These are phyloP conservation scores for Drymodes brunneopygia DNA, from an alignment of 2,113 vertebrate genomes.

Conservation along the genomic window DNA sequence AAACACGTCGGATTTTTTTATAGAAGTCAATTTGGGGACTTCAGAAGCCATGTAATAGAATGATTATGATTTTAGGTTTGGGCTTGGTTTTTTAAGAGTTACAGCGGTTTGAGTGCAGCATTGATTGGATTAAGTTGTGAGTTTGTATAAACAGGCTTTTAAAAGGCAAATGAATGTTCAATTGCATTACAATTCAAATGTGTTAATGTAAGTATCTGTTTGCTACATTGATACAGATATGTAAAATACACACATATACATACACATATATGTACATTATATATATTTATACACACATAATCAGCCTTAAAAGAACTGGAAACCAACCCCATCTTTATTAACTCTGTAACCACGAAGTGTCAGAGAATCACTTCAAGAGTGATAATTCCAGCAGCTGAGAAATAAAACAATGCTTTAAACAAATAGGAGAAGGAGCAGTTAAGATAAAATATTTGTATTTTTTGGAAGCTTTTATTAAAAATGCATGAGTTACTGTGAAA, in stretches of 20 bases:
- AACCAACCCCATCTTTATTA: background rate
- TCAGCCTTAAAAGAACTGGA: background rate
- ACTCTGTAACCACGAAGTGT: background rate
- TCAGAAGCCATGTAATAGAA: background rate
- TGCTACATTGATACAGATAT: rapidly evolving
- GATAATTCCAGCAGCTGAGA: background rate
- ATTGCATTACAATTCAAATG: background rate
- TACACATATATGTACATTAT: too few relatives aligned
- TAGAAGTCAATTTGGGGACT: background rate
- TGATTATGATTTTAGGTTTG: background rate
- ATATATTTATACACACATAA: background rate
- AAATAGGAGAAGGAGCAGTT: background rate
- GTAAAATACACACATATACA: background rate
- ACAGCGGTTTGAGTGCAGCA: background rate
- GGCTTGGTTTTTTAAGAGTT: rapidly evolving
- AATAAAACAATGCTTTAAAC: background rate
- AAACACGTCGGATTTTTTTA: background rate
- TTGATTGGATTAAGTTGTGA: background rate
- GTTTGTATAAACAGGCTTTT: background rate
- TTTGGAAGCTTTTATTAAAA: background rate
- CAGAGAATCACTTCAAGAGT: background rate
- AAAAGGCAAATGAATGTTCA: background rate
- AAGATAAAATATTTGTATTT: background rate
- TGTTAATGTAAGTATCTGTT: background rate
- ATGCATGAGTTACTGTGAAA: background rate